Evolutionary conservation across 2,113 vertebrate species (phyloP), one percentile per base, ranked within the genome.

Genomic region (Muntiacus muntjak): DNA sequence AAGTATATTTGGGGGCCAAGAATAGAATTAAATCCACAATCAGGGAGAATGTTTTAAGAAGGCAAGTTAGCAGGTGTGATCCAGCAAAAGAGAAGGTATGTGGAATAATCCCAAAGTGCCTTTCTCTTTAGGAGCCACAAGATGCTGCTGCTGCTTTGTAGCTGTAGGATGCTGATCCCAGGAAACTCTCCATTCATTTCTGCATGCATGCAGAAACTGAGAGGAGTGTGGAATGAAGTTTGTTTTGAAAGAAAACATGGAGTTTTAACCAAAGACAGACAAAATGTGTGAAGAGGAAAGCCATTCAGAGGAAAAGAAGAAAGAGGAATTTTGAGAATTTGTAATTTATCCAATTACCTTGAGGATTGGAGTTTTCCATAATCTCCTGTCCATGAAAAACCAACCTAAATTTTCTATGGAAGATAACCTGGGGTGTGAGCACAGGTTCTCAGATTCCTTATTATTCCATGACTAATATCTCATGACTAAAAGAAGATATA

Each of bases 121-220:
- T 93, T 95, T 97, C 57, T 92, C 45, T 92, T 95, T 47, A 87
- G 76, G 43, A 64, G 83, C 86, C 60, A 93, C 54, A 94, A 91
- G 71, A 95, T 97, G 87, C 26, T 97, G 91, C 93, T 97, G 52
- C 87, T 94, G 92, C 83, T 92, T 97, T 96, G 60, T 87, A 40
- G 50, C 58, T 58, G 17, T n/a, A 52, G 55, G 74, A 86, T 81
- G 60, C 36, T 76, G 19, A 7, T 87, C 52, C 92, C 57, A 54
- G 36, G 21, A 91, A 93, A 96, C 26, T 23, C 12, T 54, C 23
- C 15, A 47, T 91, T 96, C 23, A 28, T 57, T 58, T 93, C 67
- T 78, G 43, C 25, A 54, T 17, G 26, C 28, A 8, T 23, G 16
- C 5, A 55, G 45, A 93, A 87, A 62, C 36, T 30, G 12, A 96